Conservation (phyloP, 2,888 invertebrate genomes). For the Syrphus vitripennis region DNA sequence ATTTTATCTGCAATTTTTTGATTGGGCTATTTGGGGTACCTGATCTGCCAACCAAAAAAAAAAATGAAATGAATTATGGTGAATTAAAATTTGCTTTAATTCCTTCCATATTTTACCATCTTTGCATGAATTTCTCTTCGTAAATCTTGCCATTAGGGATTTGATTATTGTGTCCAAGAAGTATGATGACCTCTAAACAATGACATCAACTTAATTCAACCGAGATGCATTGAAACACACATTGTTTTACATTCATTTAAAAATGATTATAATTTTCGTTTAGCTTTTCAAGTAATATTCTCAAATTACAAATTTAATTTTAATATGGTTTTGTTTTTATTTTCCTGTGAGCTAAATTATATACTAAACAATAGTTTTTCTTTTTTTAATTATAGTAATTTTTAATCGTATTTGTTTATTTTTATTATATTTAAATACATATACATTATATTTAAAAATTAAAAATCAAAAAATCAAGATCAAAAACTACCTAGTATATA, state of each 20-base stretch:
- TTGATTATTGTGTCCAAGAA: too few relatives aligned
- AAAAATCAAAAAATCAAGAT: conserved; percentile 36
- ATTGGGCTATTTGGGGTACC: too few relatives aligned
- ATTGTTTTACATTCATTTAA: conserved; percentile 42
- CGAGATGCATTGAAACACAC: not conserved
- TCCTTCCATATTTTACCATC: too few relatives aligned
- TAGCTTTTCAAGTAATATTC: conserved; percentile 27
- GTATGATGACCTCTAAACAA: too few relatives aligned
- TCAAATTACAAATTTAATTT: conserved; percentile 57
- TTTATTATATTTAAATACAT: conserved; percentile 21
- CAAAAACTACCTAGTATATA: conserved; percentile 51
- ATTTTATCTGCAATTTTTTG: too few relatives aligned
- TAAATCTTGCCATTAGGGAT: too few relatives aligned
- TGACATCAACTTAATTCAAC: too few relatives aligned
- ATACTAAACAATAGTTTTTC: conserved; percentile 40
- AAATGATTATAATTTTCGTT: conserved; percentile 52
- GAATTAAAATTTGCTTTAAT: too few relatives aligned
- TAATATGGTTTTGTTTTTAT: conserved; percentile 24
- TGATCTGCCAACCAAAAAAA: too few relatives aligned
- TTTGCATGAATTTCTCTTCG: too few relatives aligned
- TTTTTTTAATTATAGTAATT: conserved; percentile 37
- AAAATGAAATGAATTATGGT: too few relatives aligned
- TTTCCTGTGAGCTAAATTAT: conserved; percentile 46
- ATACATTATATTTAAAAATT: conserved; percentile 32
- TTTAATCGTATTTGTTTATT: conserved; percentile 19